Conservation (phyloP, 2,113 vertebrate genomes). For the Pardalotus punctatus region DNA sequence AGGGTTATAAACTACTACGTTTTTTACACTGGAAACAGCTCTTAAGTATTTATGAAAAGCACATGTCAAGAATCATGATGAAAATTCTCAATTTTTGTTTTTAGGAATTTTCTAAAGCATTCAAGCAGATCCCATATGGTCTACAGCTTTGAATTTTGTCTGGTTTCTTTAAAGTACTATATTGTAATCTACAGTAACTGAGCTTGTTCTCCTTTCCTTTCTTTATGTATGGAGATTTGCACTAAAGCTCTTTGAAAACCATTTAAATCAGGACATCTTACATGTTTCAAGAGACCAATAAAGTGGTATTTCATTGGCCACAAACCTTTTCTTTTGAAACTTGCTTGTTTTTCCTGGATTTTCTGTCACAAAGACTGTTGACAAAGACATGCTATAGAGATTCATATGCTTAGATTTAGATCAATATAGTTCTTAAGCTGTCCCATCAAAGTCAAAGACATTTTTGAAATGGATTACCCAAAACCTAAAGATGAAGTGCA, state of each 20-base stretch:
- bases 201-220: background rate
- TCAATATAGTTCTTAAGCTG: background rate
- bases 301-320: background rate
- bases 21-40: background rate
- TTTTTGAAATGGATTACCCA: background rate
- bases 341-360: background rate
- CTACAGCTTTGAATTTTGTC: background rate
- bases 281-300: background rate
- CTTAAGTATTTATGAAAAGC: slow-evolving; percentile 44
- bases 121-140: background rate
- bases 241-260: background rate
- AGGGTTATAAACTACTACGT: slow-evolving; percentile 7
- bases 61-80: slow-evolving; percentile 49
- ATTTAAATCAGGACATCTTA: background rate
- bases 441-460: background rate
- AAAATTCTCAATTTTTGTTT: slow-evolving; percentile 53
- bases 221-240: background rate
- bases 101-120: slow-evolving; percentile 8
- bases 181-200: background rate
- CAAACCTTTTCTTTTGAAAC: background rate
- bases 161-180: background rate
- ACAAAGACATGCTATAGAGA: background rate
- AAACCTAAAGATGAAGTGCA: background rate
- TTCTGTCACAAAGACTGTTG: background rate
- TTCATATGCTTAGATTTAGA: background rate